A percentile compares a stretch with the other conserved stretches of the same genome.
phyloP scores from a whole-genome alignment of 2,113 vertebrate species.

The Colossoma macropomum region DNA sequence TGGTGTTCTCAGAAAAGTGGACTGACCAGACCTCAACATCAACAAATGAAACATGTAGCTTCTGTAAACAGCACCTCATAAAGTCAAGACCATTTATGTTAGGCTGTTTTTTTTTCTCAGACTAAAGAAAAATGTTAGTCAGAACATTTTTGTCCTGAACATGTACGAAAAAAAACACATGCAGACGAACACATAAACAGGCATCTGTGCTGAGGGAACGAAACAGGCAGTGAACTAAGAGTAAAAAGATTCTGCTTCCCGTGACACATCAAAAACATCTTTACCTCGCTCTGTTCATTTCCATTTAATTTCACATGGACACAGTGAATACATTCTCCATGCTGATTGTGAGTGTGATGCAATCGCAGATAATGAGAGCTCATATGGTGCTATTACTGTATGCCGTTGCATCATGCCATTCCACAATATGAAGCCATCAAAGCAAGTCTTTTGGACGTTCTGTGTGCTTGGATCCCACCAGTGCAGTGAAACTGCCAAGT shows the following conservation, averaged over 20 bases:
- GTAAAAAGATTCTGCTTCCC: not conserved
- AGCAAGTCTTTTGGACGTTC: not conserved
- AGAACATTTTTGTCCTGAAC: not conserved
- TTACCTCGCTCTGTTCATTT: not conserved
- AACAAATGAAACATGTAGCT: no score
- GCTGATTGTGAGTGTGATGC: conserved; percentile 20
- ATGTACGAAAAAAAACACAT: not conserved
- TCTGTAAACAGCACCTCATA: no score
- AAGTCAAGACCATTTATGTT: no score
- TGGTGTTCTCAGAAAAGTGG: no score
- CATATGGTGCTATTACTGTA: not conserved
- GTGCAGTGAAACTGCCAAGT: not conserved
- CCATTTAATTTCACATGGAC: not conserved
- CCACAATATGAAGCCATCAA: not conserved
- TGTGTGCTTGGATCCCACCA: not conserved
- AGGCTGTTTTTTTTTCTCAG: no score
- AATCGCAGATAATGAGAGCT: conserved; percentile 24
- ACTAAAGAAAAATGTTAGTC: no score
- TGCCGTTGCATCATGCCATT: conserved; percentile 26
- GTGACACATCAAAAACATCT: not conserved
- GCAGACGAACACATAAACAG: not conserved
- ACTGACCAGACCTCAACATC: no score
- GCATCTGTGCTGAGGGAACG: not conserved
- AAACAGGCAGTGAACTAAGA: not conserved
- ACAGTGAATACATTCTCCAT: not conserved